A percentile compares a stretch with the other conserved stretches of the same genome.
Evolutionary conservation across 2,888 invertebrate genomes (phyloP).

Genomic region (Stomorhina lunata): DNA sequence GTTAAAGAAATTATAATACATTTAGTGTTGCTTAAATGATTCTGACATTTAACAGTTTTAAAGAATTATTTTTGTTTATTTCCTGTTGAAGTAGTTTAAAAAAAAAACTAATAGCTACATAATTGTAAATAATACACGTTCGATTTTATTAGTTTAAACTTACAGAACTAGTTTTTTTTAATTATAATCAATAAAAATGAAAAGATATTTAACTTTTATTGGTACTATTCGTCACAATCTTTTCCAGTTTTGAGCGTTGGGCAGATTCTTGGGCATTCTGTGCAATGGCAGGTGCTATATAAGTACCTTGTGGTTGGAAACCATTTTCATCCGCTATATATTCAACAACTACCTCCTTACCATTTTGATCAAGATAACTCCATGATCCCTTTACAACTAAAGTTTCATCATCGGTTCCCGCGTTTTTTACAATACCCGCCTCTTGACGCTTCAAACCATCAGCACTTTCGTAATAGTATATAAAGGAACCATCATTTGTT

Average conservation of each 20-base stretch:
- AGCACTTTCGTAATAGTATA: slow-evolving; percentile 72
- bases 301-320: slow-evolving; percentile 73
- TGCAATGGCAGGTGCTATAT: slow-evolving; percentile 70
- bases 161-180: slow-evolving; percentile 4
- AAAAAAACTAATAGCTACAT: slow-evolving; percentile 21
- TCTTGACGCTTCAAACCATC: slow-evolving; percentile 76
- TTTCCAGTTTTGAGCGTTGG: neutral
- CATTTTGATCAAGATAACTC: slow-evolving; percentile 73
- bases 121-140: neutral
- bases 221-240: neutral
- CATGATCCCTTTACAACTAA: slow-evolving; percentile 75
- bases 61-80: slow-evolving; percentile 9
- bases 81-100: neutral
- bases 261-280: slow-evolving; percentile 67
- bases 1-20: slow-evolving; percentile 15
- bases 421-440: slow-evolving; percentile 71
- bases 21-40: slow-evolving; percentile 48
- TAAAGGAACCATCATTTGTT: slow-evolving; percentile 75
- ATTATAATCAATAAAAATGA: too few species aligned
- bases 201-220: slow-evolving; percentile 3
- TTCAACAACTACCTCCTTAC: slow-evolving; percentile 72
- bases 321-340: slow-evolving; percentile 76
- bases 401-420: slow-evolving; percentile 68
- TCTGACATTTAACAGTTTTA: slow-evolving; percentile 59
- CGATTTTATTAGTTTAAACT: neutral